These are phyloP conservation scores for Ennomos erosarius DNA, from an alignment of 2,888 invertebrate species.

Conservation along the genomic window DNA sequence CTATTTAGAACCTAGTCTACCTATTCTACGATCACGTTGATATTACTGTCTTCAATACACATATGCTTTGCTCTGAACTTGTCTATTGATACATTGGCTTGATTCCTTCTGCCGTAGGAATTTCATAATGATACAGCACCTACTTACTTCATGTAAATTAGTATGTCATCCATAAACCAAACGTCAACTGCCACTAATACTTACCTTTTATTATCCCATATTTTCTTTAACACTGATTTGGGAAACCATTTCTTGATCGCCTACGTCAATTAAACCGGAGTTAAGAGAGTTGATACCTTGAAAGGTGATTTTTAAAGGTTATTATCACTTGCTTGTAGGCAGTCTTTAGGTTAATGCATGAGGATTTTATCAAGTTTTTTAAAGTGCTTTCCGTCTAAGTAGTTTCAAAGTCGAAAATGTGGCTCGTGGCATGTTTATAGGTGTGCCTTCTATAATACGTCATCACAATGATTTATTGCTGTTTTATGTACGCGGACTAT, in stretches of 20 bases:
- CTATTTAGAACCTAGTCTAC: conserved; percentile 33
- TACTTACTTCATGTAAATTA: conserved; percentile 26
- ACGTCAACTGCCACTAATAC: conserved; percentile 36
- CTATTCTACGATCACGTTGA: conserved; percentile 10
- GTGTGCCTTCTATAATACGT: conserved; percentile 45
- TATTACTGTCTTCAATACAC: conserved; percentile 8
- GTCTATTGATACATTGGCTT: conserved; percentile 18
- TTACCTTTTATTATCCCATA: conserved; percentile 39
- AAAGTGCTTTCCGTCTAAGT: conserved; percentile 42
- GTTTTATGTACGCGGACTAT: conserved; percentile 42
- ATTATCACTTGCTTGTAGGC: conserved; percentile 35
- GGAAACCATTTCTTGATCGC: conserved; percentile 37
- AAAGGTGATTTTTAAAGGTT: conserved; percentile 31
- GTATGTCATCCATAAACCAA: conserved; percentile 35
- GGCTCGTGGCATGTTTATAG: conserved; percentile 41
- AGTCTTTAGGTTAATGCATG: conserved; percentile 41
- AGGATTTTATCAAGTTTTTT: conserved; percentile 46
- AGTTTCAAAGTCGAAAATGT: conserved; percentile 32
- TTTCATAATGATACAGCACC: conserved; percentile 20
- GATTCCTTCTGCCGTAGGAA: conserved; percentile 29
- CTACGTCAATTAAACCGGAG: conserved; percentile 31
- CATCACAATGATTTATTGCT: conserved; percentile 48
- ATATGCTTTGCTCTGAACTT: too few relatives aligned
- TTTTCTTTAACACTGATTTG: conserved; percentile 40
- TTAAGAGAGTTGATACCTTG: conserved; percentile 36